Conservation (phyloP, 35 echinoderm and acorn worm species). For the Ptychodera flava region DNA sequence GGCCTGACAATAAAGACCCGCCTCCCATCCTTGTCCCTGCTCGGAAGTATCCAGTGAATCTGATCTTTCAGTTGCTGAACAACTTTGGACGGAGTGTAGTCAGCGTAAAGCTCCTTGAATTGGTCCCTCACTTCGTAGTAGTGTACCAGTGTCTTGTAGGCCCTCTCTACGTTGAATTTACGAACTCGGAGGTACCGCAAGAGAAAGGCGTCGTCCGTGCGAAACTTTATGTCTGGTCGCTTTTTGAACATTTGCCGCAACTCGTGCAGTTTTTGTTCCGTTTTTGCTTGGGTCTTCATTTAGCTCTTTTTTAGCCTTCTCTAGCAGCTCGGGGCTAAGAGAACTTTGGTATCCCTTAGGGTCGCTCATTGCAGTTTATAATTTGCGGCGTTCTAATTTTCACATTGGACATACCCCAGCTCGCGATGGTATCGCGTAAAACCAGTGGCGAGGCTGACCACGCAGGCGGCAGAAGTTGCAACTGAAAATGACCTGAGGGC, state of each 20-base stretch:
- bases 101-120: neutral
- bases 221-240: neutral
- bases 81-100: neutral
- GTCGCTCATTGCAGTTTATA: too few relatives aligned
- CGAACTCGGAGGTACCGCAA: neutral
- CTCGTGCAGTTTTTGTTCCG: neutral
- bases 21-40: neutral
- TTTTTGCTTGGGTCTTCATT: neutral
- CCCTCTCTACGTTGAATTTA: neutral
- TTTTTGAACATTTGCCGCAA: neutral
- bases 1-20: neutral
- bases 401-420: too few relatives aligned
- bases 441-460: too few relatives aligned
- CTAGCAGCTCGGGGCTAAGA: neutral
- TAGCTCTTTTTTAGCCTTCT: neutral
- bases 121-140: neutral
- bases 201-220: neutral
- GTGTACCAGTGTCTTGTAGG: neutral
- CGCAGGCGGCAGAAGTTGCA: too few relatives aligned
- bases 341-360: neutral
- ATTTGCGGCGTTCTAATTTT: too few relatives aligned
- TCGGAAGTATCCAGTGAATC: neutral
- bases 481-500: too few relatives aligned
- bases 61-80: neutral
- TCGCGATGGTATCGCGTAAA: too few relatives aligned